Evolutionary conservation across 1,140 invertebrate genomes (phyloP).

Genomic region (Scaptomyza graminum): DNA sequence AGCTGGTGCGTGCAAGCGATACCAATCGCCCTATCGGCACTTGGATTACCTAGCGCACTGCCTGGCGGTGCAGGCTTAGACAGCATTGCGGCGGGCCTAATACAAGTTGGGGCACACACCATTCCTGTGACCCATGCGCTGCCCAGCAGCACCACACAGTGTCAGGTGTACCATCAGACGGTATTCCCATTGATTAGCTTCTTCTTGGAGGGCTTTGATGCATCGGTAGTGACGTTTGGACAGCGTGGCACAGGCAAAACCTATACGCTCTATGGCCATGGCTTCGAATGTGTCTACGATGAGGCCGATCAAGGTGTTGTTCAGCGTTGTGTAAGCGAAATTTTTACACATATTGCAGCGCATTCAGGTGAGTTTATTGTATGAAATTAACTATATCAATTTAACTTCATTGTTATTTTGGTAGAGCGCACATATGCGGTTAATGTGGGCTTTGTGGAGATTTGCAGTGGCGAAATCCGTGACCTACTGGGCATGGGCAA

Average conservation of each 20-base stretch:
- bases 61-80: constrained; percentile 64
- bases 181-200: constrained; percentile 86
- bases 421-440: constrained; percentile 86
- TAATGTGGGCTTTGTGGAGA: constrained; percentile 88
- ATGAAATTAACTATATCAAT: neutral
- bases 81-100: constrained; percentile 71
- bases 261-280: constrained; percentile 90
- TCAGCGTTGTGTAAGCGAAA: constrained; percentile 89
- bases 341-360: constrained; percentile 88
- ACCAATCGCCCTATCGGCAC: constrained; percentile 85
- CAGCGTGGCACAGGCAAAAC: constrained; percentile 91
- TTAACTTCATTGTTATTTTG: neutral
- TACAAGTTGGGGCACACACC: constrained; percentile 76
- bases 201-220: constrained; percentile 89
- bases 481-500: constrained; percentile 86
- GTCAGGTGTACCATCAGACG: constrained; percentile 83
- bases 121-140: constrained; percentile 84
- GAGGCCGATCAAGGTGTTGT: constrained; percentile 91
- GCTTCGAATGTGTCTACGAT: constrained; percentile 87
- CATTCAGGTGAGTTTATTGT: constrained; percentile 77
- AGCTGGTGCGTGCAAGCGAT: constrained; percentile 87
- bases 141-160: constrained; percentile 83
- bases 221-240: constrained; percentile 91
- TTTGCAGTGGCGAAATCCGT: constrained; percentile 85
- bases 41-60: constrained; percentile 79